phyloP scores from a whole-genome alignment of 2,888 invertebrate species.

The Lasioglossum oenotherae region DNA sequence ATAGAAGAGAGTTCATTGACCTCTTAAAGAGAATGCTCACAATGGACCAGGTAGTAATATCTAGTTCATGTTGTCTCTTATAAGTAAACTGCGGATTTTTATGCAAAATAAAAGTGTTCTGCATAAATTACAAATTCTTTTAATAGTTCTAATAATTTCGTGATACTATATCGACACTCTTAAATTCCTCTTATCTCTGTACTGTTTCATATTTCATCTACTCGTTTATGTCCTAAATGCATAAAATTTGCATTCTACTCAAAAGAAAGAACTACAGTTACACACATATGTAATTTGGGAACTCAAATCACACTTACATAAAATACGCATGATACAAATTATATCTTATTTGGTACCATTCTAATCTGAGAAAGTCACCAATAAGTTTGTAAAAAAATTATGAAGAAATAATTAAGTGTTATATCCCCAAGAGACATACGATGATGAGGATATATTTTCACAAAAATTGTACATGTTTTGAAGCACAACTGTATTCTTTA shows the following conservation, averaged over 20 bases:
- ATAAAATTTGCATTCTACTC: background rate
- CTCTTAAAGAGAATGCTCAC: slow-evolving; percentile 99
- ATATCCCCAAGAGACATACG: background rate
- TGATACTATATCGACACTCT: background rate
- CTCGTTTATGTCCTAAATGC: background rate
- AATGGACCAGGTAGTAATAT: slow-evolving; percentile 94
- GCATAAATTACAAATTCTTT: background rate
- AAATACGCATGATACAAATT: too few relatives aligned
- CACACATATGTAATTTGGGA: background rate
- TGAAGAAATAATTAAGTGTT: background rate
- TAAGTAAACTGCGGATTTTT: background rate
- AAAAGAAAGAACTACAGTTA: background rate
- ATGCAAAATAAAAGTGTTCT: background rate
- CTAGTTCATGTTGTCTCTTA: slow-evolving; percentile 76
- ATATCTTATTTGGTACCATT: background rate
- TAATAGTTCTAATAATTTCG: background rate
- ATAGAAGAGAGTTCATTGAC: slow-evolving; percentile 98
- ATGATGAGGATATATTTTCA: background rate
- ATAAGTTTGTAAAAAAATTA: background rate
- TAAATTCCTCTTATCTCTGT: background rate
- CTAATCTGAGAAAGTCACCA: background rate
- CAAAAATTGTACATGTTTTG: background rate
- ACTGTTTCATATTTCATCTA: background rate
- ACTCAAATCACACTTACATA: background rate
- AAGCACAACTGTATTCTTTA: background rate